Evolutionary conservation across 1,140 invertebrate species (phyloP).

Genomic region (Ceratina australensis): DNA sequence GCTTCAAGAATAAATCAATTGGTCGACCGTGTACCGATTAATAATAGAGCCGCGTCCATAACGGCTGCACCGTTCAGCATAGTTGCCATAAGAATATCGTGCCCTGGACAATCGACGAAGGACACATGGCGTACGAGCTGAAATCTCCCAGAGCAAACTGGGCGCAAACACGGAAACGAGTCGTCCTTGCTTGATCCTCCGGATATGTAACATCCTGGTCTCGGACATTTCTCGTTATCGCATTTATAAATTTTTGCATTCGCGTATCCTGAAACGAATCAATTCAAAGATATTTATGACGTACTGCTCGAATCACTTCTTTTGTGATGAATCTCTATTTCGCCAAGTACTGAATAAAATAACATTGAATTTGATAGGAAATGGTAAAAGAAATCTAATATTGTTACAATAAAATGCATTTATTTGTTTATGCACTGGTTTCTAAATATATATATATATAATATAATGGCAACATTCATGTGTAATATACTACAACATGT

Average conservation of each 20-base stretch:
- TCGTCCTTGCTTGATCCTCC: conserved; percentile 97
- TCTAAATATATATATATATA: not conserved
- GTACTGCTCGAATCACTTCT: not conserved
- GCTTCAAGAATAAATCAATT: not conserved
- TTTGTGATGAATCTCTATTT: not conserved
- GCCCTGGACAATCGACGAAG: conserved; percentile 99
- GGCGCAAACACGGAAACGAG: conserved; percentile 94
- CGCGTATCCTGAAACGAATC: conserved; percentile 86
- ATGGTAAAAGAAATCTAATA: not conserved
- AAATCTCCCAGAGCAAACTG: conserved; percentile 92
- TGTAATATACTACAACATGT: no score
- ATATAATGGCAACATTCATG: no score
- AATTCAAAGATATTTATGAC: conserved; percentile 1
- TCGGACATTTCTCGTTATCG: conserved; percentile 95
- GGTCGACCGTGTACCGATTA: conserved; percentile 86
- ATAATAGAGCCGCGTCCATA: conserved; percentile 98
- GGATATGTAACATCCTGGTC: conserved; percentile 97
- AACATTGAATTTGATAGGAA: not conserved
- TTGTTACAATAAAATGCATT: conserved; percentile 15
- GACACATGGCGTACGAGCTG: conserved; percentile 96
- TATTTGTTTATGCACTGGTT: conserved; percentile 5
- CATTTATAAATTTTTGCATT: conserved; percentile 99
- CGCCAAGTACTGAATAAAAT: not conserved
- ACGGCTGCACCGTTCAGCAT: conserved; percentile 99
- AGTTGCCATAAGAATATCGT: conserved; percentile 99